Evolutionary conservation across 1,140 invertebrate genomes (phyloP), one percentile per base, ranked within the genome.

Genomic region (Rhagoletis zephyria): DNA sequence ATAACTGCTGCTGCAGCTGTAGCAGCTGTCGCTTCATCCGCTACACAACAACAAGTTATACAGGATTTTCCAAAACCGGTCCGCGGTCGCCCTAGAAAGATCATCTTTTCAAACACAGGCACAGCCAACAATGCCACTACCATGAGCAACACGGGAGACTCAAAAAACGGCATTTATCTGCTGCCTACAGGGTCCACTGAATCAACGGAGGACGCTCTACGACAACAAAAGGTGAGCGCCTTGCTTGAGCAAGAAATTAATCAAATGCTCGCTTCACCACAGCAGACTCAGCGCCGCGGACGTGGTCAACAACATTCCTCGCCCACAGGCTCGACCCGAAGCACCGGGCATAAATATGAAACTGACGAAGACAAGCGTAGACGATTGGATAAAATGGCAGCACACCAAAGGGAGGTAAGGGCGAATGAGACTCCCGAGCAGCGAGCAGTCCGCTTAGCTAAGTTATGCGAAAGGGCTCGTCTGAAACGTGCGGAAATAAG

Each of bases 381-480:
- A 4, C 89, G 92, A 0, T 86, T 93, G 48, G 87, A 94, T 91
- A 88, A 93, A 91, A 89, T 93, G 94, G 92, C 92, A 2, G 91
- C 92, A 19, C 90, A 92, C 87, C 92, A 93, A 88, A 88, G 92
- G 10, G 89, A 90, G 2, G 88, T 92, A 56, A 91, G 94, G 3
- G 94, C 94, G 2, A 94, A 94, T 87, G 94, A 95, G 89, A 93
- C 93, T 30, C 93, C 94, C 1, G 94, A 94, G 42, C 94, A 94
- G 89, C 93, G 94, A 0, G 91, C 93, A 5, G 60, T 89, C 3
- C 93, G 94, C 1, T 90, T 95, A 4, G 90, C 90, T 77, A 92
- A 93, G 87, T 87, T 93, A 1, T 92, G 91, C 42, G 91, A 92
- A 67, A 88, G 92, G n/a, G 92, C 92, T 63, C 92, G 92, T 3